phyloP scores from a whole-genome alignment of 2,888 invertebrate genomes.

The Eudasyphora cyanicolor region DNA sequence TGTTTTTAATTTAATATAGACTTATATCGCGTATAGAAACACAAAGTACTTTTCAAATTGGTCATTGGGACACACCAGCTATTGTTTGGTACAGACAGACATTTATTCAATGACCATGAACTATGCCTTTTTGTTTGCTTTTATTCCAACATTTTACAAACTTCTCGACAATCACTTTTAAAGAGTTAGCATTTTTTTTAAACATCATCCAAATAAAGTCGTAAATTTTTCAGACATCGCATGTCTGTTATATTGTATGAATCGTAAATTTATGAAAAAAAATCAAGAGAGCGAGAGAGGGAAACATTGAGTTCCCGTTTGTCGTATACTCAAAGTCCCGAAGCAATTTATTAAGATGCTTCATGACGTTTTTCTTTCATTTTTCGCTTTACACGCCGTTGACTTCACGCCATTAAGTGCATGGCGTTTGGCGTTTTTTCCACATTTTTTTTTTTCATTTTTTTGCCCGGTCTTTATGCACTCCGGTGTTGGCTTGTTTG shows the following conservation, averaged over 20 bases:
- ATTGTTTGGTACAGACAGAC: too few species aligned
- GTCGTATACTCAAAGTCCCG: conserved; percentile 74
- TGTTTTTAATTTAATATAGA: too few species aligned
- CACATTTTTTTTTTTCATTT: too few species aligned
- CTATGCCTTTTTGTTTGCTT: too few species aligned
- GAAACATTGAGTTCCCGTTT: neutral
- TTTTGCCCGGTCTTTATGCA: conserved; percentile 30
- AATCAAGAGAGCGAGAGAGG: too few species aligned
- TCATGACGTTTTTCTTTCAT: conserved; percentile 73
- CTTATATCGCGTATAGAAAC: too few species aligned
- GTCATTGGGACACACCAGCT: too few species aligned
- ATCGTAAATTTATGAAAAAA: conserved; percentile 2
- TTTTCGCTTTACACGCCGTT: conserved; percentile 74
- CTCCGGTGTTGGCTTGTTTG: conserved; percentile 15
- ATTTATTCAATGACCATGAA: too few species aligned
- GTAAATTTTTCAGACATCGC: conserved; percentile 25
- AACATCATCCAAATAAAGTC: conserved; percentile 11
- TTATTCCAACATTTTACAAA: too few species aligned
- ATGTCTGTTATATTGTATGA: conserved; percentile 15
- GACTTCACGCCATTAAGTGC: conserved; percentile 77
- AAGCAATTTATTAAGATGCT: conserved; percentile 80
- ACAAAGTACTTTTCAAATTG: too few species aligned
- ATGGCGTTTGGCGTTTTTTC: too few species aligned
- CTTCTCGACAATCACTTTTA: conserved; percentile 13
- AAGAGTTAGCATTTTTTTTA: neutral